phyloP scores from a whole-genome alignment of 2,888 invertebrate species.

The Andrena praecox region DNA sequence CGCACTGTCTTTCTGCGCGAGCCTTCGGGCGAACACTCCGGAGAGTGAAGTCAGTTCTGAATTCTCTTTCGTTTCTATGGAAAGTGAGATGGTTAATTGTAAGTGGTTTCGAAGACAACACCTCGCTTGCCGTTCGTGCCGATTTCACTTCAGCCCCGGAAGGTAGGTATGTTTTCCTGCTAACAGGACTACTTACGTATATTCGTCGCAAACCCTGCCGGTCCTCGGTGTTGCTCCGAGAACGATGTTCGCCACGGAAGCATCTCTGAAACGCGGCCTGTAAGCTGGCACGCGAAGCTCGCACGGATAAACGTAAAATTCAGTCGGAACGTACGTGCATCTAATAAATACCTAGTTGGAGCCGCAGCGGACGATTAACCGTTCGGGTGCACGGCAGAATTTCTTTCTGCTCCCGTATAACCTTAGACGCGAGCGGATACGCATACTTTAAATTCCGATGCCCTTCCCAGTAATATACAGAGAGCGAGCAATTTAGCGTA shows the following conservation, averaged over 20 bases:
- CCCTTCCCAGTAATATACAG: constrained; percentile 56
- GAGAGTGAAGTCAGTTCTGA: neutral
- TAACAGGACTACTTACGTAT: neutral
- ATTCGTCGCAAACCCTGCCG: neutral
- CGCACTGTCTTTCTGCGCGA: neutral
- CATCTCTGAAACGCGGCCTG: neutral
- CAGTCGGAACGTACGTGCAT: constrained; percentile 45
- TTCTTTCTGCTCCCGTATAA: constrained; percentile 63
- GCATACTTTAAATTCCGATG: constrained; percentile 66
- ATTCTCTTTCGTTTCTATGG: neutral
- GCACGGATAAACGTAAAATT: constrained; percentile 20
- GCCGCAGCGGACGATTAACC: constrained; percentile 57
- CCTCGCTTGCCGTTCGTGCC: too few species aligned
- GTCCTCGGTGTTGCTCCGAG: neutral
- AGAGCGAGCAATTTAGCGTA: constrained; percentile 61
- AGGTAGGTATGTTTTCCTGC: neutral
- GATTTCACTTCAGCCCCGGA: too few species aligned
- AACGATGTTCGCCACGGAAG: neutral
- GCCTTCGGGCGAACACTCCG: neutral
- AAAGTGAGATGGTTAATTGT: too few species aligned
- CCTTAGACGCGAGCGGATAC: constrained; percentile 66
- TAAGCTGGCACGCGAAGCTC: constrained; percentile 30
- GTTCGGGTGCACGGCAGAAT: constrained; percentile 43
- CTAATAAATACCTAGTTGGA: constrained; percentile 63
- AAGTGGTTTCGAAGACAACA: too few species aligned